Evolutionary conservation across 2,888 invertebrate genomes (phyloP).

Genomic region (Archaeoteleia sp.): DNA sequence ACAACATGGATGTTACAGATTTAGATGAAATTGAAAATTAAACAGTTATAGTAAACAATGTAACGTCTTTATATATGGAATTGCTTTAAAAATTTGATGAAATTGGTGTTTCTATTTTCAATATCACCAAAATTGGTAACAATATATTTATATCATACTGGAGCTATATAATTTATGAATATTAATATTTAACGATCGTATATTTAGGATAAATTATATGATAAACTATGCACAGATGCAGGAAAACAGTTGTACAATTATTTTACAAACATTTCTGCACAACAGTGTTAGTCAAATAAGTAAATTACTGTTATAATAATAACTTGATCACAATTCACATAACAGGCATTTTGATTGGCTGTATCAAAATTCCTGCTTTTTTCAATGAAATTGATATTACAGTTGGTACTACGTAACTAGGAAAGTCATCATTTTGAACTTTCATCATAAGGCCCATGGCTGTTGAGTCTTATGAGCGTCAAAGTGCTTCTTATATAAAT

Average conservation of each 20-base stretch:
- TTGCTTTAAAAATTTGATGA: no score
- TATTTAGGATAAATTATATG: no score
- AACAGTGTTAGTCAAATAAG: no score
- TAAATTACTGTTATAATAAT: no score
- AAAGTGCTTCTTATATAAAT: conserved; percentile 40
- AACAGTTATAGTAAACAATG: no score
- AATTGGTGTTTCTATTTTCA: no score
- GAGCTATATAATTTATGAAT: no score
- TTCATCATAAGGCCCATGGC: conserved; percentile 44
- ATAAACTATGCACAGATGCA: conserved; percentile 3
- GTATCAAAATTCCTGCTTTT: conserved; percentile 22
- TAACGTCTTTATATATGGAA: no score
- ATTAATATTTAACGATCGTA: conserved; percentile 2
- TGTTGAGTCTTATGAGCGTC: conserved; percentile 42
- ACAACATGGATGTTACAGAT: no score
- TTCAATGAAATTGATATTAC: conserved; percentile 7
- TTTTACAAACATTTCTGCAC: conserved; percentile 9
- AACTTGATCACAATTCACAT: conserved; percentile 28
- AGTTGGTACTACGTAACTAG: conserved; percentile 20
- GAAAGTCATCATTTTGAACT: conserved; percentile 27
- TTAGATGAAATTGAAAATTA: no score
- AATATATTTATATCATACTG: no score
- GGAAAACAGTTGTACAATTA: conserved; percentile 17
- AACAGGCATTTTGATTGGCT: conserved; percentile 39
- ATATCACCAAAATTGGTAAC: no score